Base-by-base conservation (phyloP, 1,140 invertebrate genomes). In the Gonatopus flavifemur region DNA sequence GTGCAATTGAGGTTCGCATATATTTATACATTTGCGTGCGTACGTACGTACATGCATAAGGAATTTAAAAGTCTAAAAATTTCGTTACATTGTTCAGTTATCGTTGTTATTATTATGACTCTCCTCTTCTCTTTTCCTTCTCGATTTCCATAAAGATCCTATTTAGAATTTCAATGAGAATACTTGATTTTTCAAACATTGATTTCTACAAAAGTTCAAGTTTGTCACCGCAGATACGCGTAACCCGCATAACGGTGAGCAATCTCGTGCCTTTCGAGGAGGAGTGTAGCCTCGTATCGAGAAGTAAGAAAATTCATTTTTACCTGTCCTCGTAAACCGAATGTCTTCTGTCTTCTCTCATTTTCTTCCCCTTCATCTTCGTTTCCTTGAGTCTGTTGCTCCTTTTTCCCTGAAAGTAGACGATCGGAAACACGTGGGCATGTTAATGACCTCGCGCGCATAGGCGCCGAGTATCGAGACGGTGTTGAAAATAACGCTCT, bases 381-480 rank as follows among this genome's bases (percentile, higher is more conserved):
- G n/a, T n/a, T n/a, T n/a, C n/a, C n/a, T n/a, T n/a, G n/a, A n/a
- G n/a, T n/a, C n/a, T n/a, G n/a, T n/a, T n/a, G n/a, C 13, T 18
- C 15, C 16, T 18, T 16, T 18, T 10, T 18, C 10, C 33, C 31
- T 22, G 44, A 43, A 55, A 39, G 13, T 6, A 20, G 5, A 12
- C 15, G 20, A 21, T 18, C 10, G 8, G n/a, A 39, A 45, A 45
- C 28, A 31, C 52, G 51, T 41, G 48, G 44, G 52, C 48, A 37
- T 45, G 48, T 40, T 55, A 55, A 55, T 25, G 52, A 51, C 48
- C 22, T 33, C 46, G 12, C 16, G 19, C 6, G 20, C 31, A 49
- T 53, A 49, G 38, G 39, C 32, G 32, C 39, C 21, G 1, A n/a
- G n/a, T n/a, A n/a, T n/a, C n/a, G n/a, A n/a, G n/a, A n/a, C n/a